Evolutionary conservation across 1,140 invertebrate species (phyloP).

Genomic region (Polypedilum vanderplanki): DNA sequence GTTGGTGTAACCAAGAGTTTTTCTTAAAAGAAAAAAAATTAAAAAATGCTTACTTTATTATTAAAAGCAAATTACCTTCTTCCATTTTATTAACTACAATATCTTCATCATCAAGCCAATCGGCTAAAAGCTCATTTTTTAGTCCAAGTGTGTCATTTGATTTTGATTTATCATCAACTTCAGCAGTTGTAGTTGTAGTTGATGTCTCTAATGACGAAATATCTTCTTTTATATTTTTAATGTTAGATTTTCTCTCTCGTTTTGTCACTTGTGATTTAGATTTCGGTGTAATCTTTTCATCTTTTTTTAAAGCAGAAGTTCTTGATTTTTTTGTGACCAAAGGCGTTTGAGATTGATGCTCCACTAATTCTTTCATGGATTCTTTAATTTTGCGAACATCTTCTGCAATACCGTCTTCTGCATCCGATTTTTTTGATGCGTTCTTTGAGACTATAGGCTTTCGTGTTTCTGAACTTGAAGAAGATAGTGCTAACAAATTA

Average conservation of each 20-base stretch:
- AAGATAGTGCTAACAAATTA: background rate
- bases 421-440: background rate
- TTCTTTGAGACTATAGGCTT: constrained; percentile 32
- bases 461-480: background rate
- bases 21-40: background rate
- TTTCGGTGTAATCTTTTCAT: background rate
- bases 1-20: background rate
- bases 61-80: no score
- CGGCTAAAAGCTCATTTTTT: constrained; percentile 47
- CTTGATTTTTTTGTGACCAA: background rate
- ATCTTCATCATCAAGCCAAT: constrained; percentile 41
- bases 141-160: constrained; percentile 42
- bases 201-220: no score
- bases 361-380: background rate
- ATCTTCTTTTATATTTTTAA: constrained; percentile 34
- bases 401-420: background rate
- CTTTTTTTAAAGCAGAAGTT: background rate
- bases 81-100: background rate
- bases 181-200: no score
- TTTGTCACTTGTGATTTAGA: background rate
- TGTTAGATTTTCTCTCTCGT: constrained; percentile 43
- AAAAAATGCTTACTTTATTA: background rate
- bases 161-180: background rate
- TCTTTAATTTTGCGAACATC: constrained; percentile 26
- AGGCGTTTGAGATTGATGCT: background rate